Evolutionary conservation across 2,888 invertebrate species (phyloP).

Genomic region (Monochamus alternatus): DNA sequence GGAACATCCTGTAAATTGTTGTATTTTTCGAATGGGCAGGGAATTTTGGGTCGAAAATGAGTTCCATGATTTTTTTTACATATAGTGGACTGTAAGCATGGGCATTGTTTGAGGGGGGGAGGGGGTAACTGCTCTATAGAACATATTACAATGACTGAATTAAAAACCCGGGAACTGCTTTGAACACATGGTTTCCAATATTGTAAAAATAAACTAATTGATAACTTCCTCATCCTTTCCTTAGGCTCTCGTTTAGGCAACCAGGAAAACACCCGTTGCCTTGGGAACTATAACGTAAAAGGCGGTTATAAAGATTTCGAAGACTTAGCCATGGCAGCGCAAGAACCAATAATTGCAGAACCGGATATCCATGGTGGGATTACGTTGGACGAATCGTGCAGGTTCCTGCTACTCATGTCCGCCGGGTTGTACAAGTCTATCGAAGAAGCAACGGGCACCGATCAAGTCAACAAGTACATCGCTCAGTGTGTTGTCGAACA

Average conservation of each 20-base stretch:
- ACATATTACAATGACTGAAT: no score
- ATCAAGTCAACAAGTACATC: constrained; percentile 87
- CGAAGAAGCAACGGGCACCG: constrained; percentile 84
- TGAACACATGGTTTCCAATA: no score
- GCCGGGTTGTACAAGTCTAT: constrained; percentile 89
- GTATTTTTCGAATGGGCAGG: no score
- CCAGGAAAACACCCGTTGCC: constrained; percentile 86
- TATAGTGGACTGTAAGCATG: no score
- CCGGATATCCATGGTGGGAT: constrained; percentile 90
- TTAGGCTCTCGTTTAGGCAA: constrained; percentile 83
- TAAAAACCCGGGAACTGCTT: no score
- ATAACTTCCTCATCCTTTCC: no score
- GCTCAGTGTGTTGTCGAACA: constrained; percentile 87
- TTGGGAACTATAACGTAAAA: constrained; percentile 91
- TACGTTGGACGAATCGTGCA: constrained; percentile 83
- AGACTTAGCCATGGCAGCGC: constrained; percentile 77
- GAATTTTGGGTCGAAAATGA: no score
- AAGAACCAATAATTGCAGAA: constrained; percentile 87
- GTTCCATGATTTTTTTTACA: no score
- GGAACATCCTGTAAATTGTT: no score
- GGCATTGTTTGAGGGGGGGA: no score
- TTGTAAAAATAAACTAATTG: constrained; percentile 17
- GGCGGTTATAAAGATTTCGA: constrained; percentile 89
- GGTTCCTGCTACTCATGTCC: constrained; percentile 89
- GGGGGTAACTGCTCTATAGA: no score